phyloP scores from a whole-genome alignment of 2,797 vertebrate genomes.

The Loris lydekkerianus region DNA sequence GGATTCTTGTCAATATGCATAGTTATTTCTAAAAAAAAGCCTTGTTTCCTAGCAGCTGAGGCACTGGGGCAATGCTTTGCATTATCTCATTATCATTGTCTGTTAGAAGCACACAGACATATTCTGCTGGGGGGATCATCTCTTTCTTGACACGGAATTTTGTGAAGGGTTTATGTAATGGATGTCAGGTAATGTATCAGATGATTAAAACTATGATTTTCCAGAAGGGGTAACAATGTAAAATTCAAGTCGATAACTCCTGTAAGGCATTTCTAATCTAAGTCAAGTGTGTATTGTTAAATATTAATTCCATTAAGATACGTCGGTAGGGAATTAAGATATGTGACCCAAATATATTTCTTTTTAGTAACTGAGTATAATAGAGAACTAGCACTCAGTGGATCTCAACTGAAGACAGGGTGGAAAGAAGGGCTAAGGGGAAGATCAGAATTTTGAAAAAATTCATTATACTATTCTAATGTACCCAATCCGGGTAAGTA shows the following conservation, averaged over 20 bases:
- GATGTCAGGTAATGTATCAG: background rate
- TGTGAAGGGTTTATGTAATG: background rate
- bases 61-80: background rate
- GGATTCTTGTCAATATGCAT: background rate
- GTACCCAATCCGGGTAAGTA: background rate
- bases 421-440: background rate
- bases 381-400: background rate
- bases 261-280: slow-evolving; percentile 63
- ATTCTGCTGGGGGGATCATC: background rate
- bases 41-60: slow-evolving; percentile 9
- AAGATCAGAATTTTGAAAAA: background rate
- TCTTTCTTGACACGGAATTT: slow-evolving; percentile 48
- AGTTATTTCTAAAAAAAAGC: background rate
- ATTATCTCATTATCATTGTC: background rate
- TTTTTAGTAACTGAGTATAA: slow-evolving; percentile 32
- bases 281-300: slow-evolving; percentile 71
- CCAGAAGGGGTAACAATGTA: background rate
- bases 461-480: background rate
- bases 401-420: background rate
- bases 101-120: slow-evolving; percentile 10
- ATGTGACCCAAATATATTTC: slow-evolving; percentile 71
- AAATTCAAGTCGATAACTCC: slow-evolving; percentile 59
- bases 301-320: slow-evolving; percentile 71
- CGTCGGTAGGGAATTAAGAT: slow-evolving; percentile 64
- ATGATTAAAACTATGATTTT: slow-evolving; percentile 51